A percentile compares a stretch with the other conserved stretches of the same genome.
Conservation (phyloP, 2,113 vertebrate genomes). For the Pluvialis apricaria region DNA sequence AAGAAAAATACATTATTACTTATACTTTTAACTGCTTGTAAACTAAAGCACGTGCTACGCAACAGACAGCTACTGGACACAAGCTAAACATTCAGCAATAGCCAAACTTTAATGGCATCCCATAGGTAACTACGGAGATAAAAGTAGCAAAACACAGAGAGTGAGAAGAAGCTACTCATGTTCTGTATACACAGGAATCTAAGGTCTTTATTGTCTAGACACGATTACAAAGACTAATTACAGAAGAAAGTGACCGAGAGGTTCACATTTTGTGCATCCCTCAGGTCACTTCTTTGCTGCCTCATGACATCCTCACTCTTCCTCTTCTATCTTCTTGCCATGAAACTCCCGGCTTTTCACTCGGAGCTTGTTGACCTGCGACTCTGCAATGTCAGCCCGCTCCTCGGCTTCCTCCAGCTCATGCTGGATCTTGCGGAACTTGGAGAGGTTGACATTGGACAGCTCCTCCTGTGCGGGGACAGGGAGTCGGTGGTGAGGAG, state of each 20-base stretch:
- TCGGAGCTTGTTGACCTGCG: constrained; percentile 79
- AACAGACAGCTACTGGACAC: neutral
- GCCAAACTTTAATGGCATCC: neutral
- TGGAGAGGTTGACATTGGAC: constrained; percentile 74
- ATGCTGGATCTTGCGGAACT: constrained; percentile 79
- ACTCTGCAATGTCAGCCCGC: constrained; percentile 80
- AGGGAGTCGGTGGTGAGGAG: neutral
- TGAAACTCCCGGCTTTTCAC: constrained; percentile 73
- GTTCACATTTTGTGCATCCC: no score
- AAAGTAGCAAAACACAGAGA: neutral
- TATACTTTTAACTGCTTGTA: neutral
- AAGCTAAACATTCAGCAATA: neutral
- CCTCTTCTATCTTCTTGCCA: constrained; percentile 60
- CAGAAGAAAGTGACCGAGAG: no score
- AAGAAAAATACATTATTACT: neutral
- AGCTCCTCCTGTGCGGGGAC: constrained; percentile 71
- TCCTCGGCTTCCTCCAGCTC: constrained; percentile 81
- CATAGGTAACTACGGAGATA: neutral
- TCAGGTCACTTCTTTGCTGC: no score
- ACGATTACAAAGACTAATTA: constrained; percentile 12
- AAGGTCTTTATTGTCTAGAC: constrained; percentile 66
- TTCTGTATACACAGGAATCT: constrained; percentile 21
- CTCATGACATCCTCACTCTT: constrained; percentile 50
- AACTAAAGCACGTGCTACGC: neutral
- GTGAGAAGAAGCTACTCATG: neutral